Conservation (phyloP, 2,888 invertebrate species). For the Rhagonycha lutea region DNA sequence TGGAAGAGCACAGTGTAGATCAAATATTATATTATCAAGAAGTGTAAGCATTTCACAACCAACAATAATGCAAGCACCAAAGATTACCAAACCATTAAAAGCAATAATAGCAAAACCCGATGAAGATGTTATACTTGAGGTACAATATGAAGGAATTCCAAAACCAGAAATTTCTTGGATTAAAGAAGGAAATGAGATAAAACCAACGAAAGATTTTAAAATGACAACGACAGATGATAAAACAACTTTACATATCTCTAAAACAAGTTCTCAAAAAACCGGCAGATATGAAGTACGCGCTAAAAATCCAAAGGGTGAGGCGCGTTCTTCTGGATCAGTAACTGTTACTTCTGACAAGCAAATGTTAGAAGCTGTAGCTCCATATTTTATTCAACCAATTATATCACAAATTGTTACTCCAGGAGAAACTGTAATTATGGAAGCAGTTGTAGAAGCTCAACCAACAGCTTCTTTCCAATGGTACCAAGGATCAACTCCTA, state of each 20-base stretch:
- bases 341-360: constrained; percentile 68
- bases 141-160: constrained; percentile 73
- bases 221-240: constrained; percentile 65
- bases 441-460: constrained; percentile 74
- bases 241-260: constrained; percentile 68
- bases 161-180: constrained; percentile 82
- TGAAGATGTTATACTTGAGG: constrained; percentile 69
- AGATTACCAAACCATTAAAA: constrained; percentile 77
- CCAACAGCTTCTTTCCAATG: constrained; percentile 86
- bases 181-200: constrained; percentile 79
- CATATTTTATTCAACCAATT: constrained; percentile 73
- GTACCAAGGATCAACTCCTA: constrained; percentile 76
- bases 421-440: constrained; percentile 79
- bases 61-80: constrained; percentile 66
- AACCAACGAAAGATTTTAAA: constrained; percentile 64
- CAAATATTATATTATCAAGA: constrained; percentile 68
- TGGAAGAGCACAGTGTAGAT: constrained; percentile 74
- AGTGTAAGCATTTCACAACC: constrained; percentile 57
- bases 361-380: constrained; percentile 66
- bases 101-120: constrained; percentile 74
- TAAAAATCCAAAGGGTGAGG: constrained; percentile 77
- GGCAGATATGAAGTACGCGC: constrained; percentile 89
- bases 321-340: constrained; percentile 82
- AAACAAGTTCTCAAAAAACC: constrained; percentile 73
- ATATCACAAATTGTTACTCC: constrained; percentile 70